phyloP scores from a whole-genome alignment of 2,797 vertebrate species.

The Miopithecus talapoin region DNA sequence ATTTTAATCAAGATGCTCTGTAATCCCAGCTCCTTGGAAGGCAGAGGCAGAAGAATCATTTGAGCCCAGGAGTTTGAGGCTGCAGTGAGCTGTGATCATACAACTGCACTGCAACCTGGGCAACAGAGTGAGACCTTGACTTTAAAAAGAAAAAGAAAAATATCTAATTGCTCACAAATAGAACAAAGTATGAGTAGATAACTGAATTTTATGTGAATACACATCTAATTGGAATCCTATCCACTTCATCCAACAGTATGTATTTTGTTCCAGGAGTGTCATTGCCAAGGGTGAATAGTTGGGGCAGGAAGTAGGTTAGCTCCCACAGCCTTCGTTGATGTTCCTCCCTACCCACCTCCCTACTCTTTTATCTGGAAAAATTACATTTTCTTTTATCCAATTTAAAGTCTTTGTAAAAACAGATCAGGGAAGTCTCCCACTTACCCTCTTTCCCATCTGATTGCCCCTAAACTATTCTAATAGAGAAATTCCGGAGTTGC shows the following conservation, averaged over 20 bases:
- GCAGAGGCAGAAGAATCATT: background rate
- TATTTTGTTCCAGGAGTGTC: background rate
- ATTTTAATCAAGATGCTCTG: background rate
- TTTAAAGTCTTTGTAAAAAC: background rate
- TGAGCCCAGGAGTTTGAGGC: background rate
- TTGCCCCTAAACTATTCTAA: background rate
- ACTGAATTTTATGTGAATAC: background rate
- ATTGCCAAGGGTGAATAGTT: background rate
- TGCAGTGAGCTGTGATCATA: background rate
- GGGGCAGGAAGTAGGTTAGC: background rate
- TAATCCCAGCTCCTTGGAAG: background rate
- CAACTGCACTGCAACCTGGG: background rate
- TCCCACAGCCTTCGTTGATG: background rate
- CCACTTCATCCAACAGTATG: background rate
- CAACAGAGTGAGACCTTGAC: background rate
- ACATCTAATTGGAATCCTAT: background rate
- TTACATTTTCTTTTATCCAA: background rate
- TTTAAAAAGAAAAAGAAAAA: background rate
- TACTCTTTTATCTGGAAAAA: background rate
- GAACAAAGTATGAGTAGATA: background rate
- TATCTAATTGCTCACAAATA: background rate
- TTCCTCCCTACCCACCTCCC: background rate
- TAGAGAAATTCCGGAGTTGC: background rate
- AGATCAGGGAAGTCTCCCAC: background rate
- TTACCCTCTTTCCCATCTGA: background rate